These are phyloP conservation scores for Nothoprocta pentlandii DNA, from an alignment of 2,113 vertebrate species.

Conservation along the genomic window DNA sequence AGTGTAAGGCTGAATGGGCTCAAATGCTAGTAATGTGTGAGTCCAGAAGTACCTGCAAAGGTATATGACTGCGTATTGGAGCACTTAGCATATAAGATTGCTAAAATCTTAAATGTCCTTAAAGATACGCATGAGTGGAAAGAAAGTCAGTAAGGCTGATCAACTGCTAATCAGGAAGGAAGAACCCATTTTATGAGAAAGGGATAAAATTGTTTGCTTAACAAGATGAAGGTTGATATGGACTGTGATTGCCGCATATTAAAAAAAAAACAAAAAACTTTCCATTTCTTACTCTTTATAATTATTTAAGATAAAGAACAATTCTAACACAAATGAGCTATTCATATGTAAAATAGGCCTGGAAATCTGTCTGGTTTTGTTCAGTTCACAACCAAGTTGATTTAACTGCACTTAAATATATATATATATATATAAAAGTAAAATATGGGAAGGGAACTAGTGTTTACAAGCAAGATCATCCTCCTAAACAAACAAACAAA, in stretches of 20 bases:
- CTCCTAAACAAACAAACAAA: not conserved
- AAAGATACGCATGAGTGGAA: not conserved
- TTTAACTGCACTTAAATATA: not conserved
- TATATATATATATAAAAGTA: not conserved
- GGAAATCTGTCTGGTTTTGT: not conserved
- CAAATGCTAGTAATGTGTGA: not conserved
- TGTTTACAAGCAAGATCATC: not conserved
- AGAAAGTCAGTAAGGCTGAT: not conserved
- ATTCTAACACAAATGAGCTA: not conserved
- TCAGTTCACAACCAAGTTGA: not conserved
- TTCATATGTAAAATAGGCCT: not conserved
- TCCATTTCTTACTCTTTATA: not conserved
- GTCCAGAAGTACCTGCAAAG: not conserved
- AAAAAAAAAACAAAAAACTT: not conserved
- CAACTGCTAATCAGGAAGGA: not conserved
- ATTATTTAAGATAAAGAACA: not conserved
- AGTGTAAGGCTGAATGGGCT: not conserved
- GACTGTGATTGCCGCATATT: not conserved
- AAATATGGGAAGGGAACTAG: not conserved
- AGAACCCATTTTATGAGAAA: not conserved
- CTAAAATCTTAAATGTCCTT: not conserved
- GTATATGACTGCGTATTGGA: not conserved
- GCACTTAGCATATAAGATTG: not conserved
- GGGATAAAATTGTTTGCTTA: rapidly evolving
- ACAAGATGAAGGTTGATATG: not conserved